Evolutionary conservation across 2,113 vertebrate species (phyloP).

Genomic region (Anser cygnoides): DNA sequence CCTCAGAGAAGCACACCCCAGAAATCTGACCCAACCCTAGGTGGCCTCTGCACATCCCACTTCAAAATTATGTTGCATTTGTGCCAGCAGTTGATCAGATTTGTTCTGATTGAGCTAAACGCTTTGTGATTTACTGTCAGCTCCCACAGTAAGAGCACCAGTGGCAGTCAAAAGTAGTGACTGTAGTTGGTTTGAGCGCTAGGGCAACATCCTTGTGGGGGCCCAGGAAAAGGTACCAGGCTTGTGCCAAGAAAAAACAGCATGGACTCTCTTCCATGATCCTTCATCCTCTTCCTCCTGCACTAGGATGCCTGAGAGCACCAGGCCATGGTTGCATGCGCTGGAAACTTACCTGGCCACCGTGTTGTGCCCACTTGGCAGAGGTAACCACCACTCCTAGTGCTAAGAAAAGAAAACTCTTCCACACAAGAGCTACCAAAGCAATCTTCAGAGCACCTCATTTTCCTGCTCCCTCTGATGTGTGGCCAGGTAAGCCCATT

Average conservation of each 20-base stretch:
- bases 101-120: background rate
- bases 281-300: background rate
- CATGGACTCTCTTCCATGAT: accelerated
- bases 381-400: accelerated
- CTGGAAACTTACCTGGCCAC: background rate
- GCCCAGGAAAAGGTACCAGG: background rate
- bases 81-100: background rate
- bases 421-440: background rate
- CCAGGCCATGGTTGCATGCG: background rate
- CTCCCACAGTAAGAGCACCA: background rate
- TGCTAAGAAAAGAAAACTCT: background rate
- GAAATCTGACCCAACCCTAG: background rate
- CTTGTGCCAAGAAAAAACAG: background rate
- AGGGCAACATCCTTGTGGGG: background rate
- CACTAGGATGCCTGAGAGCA: background rate
- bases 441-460: background rate
- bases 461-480: background rate
- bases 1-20: background rate
- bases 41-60: background rate
- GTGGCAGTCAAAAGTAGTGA: background rate
- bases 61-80: background rate
- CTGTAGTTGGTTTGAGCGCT: accelerated
- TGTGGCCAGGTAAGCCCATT: background rate
- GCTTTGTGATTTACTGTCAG: background rate
- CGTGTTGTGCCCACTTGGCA: background rate